Evolutionary conservation across 2,888 invertebrate genomes (phyloP).

Genomic region (Mesopsocus fuscifrons): DNA sequence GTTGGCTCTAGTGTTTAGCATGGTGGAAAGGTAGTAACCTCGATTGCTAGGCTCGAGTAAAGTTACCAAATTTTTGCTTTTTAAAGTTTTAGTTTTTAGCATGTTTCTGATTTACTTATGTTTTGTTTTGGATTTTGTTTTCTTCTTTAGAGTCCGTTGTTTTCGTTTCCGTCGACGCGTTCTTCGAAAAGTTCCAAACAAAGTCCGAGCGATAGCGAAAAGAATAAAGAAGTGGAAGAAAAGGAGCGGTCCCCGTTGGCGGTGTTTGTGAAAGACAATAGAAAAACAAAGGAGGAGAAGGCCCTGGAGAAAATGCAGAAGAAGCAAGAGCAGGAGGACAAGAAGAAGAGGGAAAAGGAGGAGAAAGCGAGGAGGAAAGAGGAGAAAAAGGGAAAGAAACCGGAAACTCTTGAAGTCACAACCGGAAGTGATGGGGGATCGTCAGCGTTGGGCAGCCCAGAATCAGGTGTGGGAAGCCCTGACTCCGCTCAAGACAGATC

Average conservation of each 20-base stretch:
- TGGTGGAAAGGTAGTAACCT: no score
- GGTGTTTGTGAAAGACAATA: slow-evolving; percentile 22
- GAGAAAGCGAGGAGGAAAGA: slow-evolving; percentile 13
- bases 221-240: slow-evolving; percentile 21
- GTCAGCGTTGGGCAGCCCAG: slow-evolving; percentile 14
- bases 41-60: background rate
- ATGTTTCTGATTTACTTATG: slow-evolving; percentile 10
- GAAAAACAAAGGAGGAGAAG: slow-evolving; percentile 24
- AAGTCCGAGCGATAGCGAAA: slow-evolving; percentile 15
- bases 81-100: slow-evolving; percentile 7
- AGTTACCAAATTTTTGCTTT: background rate
- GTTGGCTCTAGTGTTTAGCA: no score
- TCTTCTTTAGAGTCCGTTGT: slow-evolving; percentile 16
- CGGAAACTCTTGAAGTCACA: slow-evolving; percentile 14
- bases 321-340: slow-evolving; percentile 23
- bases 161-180: slow-evolving; percentile 15
- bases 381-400: slow-evolving; percentile 14
- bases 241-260: background rate
- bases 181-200: slow-evolving; percentile 8
- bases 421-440: slow-evolving; percentile 16
- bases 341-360: slow-evolving; percentile 16
- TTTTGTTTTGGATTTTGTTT: slow-evolving; percentile 12
- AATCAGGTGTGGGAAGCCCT: slow-evolving; percentile 4
- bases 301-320: slow-evolving; percentile 19
- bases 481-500: slow-evolving; percentile 7